Evolutionary conservation across 2,113 vertebrate species (phyloP).

Genomic region (Gambusia holbrooki): DNA sequence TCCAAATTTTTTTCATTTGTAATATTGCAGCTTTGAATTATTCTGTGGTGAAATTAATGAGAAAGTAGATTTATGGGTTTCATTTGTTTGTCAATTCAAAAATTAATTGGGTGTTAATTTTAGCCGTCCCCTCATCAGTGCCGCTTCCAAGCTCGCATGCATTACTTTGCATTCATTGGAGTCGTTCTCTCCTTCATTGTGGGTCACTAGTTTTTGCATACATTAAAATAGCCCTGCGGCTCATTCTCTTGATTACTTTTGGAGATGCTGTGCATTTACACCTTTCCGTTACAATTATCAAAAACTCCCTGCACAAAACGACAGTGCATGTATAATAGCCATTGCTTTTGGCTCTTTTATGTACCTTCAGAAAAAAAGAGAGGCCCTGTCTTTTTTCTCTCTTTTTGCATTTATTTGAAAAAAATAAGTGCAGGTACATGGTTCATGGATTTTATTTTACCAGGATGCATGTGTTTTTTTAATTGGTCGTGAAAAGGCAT

Average conservation of each 20-base stretch:
- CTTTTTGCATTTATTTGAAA: conserved; percentile 49
- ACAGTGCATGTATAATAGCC: conserved; percentile 84
- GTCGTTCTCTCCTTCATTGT: conserved; percentile 91
- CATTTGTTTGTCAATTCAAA: conserved; percentile 99
- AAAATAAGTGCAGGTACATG: conserved; percentile 54
- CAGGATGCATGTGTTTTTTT: conserved; percentile 57
- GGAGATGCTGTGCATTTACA: conserved; percentile 92
- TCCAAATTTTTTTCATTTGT: conserved; percentile 75
- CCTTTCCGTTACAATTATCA: conserved; percentile 96
- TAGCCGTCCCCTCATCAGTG: conserved; percentile 96
- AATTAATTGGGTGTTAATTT: conserved; percentile 99
- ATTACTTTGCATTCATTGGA: conserved; percentile 95
- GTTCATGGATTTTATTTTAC: conserved; percentile 63
- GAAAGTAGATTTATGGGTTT: conserved; percentile 99
- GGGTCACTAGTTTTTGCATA: conserved; percentile 98
- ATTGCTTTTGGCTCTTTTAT: conserved; percentile 56
- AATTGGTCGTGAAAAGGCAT: conserved; percentile 62
- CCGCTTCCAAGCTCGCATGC: conserved; percentile 85
- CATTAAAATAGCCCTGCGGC: conserved; percentile 96
- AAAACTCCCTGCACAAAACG: conserved; percentile 85
- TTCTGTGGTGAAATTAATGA: conserved; percentile 97
- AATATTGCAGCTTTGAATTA: conserved; percentile 98
- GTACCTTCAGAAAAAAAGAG: conserved; percentile 33
- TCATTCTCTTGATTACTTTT: conserved; percentile 98
- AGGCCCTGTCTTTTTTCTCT: not conserved